A percentile compares a stretch with the other conserved stretches of the same genome.
Evolutionary conservation across 2,888 invertebrate genomes (phyloP).

Genomic region (Molorchus minor): DNA sequence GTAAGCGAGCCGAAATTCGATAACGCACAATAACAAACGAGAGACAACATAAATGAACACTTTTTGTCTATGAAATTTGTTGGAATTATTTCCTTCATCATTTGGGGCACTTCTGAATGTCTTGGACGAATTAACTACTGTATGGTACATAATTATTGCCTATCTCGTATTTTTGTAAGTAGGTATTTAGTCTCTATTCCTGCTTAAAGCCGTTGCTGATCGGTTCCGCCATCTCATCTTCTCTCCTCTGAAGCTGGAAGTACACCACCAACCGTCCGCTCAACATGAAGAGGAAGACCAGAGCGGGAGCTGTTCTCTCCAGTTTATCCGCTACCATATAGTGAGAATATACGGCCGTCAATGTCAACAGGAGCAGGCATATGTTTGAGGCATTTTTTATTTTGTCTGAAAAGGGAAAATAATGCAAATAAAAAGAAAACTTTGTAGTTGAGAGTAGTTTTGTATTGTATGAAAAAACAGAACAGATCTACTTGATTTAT

Average conservation of each 20-base stretch:
- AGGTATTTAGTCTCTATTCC: slow-evolving; percentile 51
- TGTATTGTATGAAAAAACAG: too few species aligned
- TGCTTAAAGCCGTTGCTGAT: slow-evolving; percentile 60
- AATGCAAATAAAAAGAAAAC: background rate
- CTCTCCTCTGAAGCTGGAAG: slow-evolving; percentile 68
- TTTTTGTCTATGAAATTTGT: slow-evolving; percentile 7
- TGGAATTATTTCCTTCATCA: background rate
- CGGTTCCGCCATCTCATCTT: slow-evolving; percentile 54
- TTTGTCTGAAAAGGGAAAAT: slow-evolving; percentile 74
- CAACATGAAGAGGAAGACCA: slow-evolving; percentile 93
- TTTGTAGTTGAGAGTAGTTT: too few species aligned
- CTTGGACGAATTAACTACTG: slow-evolving; percentile 20
- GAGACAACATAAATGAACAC: slow-evolving; percentile 16
- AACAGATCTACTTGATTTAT: too few species aligned
- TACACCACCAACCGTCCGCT: slow-evolving; percentile 88
- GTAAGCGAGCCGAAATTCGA: too few species aligned
- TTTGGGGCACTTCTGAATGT: slow-evolving; percentile 11
- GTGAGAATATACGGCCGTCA: slow-evolving; percentile 92
- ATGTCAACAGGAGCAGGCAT: slow-evolving; percentile 82
- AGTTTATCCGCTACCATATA: slow-evolving; percentile 92
- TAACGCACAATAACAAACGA: slow-evolving; percentile 5
- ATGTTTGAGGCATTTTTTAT: slow-evolving; percentile 91
- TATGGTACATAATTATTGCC: slow-evolving; percentile 15
- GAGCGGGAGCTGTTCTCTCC: slow-evolving; percentile 87
- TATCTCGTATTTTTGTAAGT: too few species aligned